Evolutionary conservation across 2,113 vertebrate species (phyloP), one percentile per base, ranked within the genome.

Genomic region (Prochilodus magdalenae): DNA sequence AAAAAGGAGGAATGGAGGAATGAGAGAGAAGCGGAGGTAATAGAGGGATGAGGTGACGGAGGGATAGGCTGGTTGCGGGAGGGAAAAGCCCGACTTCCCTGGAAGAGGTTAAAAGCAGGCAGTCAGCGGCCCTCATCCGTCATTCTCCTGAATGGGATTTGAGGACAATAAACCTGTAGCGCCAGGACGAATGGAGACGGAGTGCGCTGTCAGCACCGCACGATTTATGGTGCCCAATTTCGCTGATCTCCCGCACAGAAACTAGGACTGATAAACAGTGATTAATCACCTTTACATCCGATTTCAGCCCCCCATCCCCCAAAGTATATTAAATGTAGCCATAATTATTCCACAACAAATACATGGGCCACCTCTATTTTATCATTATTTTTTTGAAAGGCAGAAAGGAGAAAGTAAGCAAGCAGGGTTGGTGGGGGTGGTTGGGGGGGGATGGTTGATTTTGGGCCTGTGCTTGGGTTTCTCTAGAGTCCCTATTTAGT

Each of bases 101-200:
- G 86, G 75, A 89, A 82, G 85, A 83, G 89, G 90, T 89, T 90
- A 88, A 89, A 86, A 89, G 89, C 84, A 82, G 88, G 80, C 84
- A 86, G 87, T 86, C 84, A 81, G 76, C 84, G 86, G 90, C 91
- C 85, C 91, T 92, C 94, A 95, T 95, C 93, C 90, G 92, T 95
- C 94, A 94, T 94, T 93, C 92, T 93, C 90, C 90, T 92, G 94
- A 94, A 94, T 93, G 91, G 93, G 92, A 93, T 95, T 94, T 94
- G 93, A 94, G 93, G 93, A 94, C 93, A 94, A 94, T 94, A 93
- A 94, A 94, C 92, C 93, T 93, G 93, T 94, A 93, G 94, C 91
- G 86, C 91, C 89, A 88, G 92, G 93, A 93, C 91, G 93, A 94
- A 94, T 94, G 92, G 93, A 94, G 94, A 94, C 92, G 89, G 90